Evolutionary conservation across 2,797 vertebrate species (phyloP).

Genomic region (Spinus olivaceus): DNA sequence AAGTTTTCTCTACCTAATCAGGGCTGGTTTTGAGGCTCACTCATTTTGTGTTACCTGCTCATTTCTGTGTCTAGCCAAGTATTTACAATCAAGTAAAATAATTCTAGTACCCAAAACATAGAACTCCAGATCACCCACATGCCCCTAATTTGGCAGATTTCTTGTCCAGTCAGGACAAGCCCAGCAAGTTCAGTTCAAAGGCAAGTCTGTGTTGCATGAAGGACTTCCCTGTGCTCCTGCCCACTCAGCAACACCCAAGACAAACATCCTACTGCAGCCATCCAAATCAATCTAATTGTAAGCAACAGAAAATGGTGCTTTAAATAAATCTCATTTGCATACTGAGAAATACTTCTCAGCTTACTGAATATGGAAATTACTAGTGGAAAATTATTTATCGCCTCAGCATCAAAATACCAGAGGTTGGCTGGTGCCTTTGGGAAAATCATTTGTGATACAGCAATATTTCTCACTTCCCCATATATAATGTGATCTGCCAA

Average conservation of each 20-base stretch:
- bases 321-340: constrained; percentile 63
- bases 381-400: constrained; percentile 58
- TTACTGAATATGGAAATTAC: constrained; percentile 57
- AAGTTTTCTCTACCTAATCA: background rate
- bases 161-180: background rate
- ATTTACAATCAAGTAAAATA: background rate
- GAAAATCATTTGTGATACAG: constrained; percentile 69
- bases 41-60: background rate
- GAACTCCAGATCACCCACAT: background rate
- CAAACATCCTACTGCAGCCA: background rate
- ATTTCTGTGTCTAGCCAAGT: background rate
- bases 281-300: constrained; percentile 42
- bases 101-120: background rate
- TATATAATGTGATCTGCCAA: constrained; percentile 68
- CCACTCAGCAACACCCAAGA: background rate
- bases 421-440: constrained; percentile 56
- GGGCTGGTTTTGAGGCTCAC: background rate
- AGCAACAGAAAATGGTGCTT: constrained; percentile 39
- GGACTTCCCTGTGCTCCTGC: background rate
- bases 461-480: constrained; percentile 62
- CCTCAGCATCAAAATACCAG: constrained; percentile 62
- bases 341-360: constrained; percentile 31
- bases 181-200: background rate
- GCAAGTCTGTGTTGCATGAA: background rate
- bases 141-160: background rate